Evolutionary conservation across 2,113 vertebrate genomes (phyloP).

Genomic region (Progne subis): DNA sequence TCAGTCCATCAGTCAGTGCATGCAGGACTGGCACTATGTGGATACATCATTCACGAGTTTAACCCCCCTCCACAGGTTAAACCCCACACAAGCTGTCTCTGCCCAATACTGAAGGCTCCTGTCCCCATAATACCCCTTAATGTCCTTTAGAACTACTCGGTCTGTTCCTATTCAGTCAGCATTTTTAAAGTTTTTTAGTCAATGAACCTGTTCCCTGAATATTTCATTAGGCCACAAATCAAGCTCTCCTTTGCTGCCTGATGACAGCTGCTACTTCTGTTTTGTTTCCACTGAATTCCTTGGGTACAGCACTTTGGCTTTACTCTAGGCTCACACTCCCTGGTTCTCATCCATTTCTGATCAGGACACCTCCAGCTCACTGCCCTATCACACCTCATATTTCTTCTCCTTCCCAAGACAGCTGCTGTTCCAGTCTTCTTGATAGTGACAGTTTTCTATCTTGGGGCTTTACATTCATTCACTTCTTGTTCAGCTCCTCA

Average conservation of each 20-base stretch:
- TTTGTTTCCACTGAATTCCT: background rate
- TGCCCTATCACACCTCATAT: background rate
- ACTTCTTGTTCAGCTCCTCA: background rate
- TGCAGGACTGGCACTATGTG: background rate
- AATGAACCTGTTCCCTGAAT: background rate
- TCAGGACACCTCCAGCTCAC: background rate
- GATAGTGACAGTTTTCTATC: background rate
- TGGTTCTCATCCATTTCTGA: background rate
- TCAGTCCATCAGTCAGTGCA: background rate
- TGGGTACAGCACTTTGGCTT: background rate
- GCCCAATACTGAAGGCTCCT: background rate
- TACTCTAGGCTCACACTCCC: background rate
- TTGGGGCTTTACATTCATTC: background rate
- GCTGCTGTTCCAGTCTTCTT: background rate
- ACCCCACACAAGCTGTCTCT: background rate
- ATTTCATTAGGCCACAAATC: background rate
- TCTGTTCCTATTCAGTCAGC: background rate
- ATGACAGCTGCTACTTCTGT: background rate
- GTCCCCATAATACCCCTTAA: background rate
- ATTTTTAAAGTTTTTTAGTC: background rate
- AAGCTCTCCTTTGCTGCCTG: background rate
- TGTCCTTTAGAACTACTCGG: background rate
- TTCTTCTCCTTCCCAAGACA: background rate
- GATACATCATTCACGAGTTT: background rate
- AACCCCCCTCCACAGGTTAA: background rate